phyloP scores from a whole-genome alignment of 2,113 vertebrate species.

The Serilophus lunatus region DNA sequence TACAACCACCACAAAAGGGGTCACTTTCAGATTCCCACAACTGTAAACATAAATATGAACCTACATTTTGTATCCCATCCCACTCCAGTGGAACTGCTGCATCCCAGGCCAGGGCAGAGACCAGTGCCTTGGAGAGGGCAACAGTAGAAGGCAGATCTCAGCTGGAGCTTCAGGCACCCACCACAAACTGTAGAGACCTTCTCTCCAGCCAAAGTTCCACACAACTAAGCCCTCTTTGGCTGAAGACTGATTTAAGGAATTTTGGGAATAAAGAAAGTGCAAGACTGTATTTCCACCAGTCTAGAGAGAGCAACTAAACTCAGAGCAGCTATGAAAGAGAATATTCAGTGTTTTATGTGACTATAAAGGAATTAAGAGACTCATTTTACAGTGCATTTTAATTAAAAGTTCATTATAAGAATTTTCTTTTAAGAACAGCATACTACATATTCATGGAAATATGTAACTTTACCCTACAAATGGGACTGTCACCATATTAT shows the following conservation, averaged over 20 bases:
- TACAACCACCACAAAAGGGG: background rate
- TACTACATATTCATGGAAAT: constrained; percentile 70
- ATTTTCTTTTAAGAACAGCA: constrained; percentile 53
- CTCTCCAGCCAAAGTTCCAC: background rate
- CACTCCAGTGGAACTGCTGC: background rate
- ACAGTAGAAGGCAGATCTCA: background rate
- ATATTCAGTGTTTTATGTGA: background rate
- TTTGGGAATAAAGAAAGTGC: background rate
- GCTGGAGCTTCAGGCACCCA: background rate
- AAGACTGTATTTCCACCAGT: background rate
- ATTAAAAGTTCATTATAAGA: constrained; percentile 68
- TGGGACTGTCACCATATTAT: constrained; percentile 68
- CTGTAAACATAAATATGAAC: background rate
- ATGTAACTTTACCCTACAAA: constrained; percentile 66
- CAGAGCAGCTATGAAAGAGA: background rate
- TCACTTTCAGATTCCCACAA: background rate
- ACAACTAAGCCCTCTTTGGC: background rate
- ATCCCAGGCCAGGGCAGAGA: background rate
- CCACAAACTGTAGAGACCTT: rapidly evolving
- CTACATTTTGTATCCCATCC: rapidly evolving
- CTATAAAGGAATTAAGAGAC: constrained; percentile 18
- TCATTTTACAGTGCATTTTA: constrained; percentile 71
- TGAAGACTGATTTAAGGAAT: background rate
- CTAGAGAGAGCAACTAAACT: background rate
- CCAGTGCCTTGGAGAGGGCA: rapidly evolving